Evolutionary conservation across 1,140 invertebrate species (phyloP).

Genomic region (Apis laboriosa): DNA sequence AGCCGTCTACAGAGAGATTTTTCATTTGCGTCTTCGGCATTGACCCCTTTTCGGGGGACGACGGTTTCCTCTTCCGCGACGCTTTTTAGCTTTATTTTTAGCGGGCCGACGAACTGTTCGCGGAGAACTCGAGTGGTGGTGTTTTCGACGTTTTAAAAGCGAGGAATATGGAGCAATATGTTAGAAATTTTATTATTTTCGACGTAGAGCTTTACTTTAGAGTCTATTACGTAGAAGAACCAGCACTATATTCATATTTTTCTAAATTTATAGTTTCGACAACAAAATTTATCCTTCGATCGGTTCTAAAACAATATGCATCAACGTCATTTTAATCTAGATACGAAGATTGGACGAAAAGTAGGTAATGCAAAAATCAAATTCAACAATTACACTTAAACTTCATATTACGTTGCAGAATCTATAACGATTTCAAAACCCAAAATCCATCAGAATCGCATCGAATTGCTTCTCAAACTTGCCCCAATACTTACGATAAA

Average conservation of each 20-base stretch:
- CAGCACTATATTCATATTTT: no score
- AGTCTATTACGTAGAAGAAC: no score
- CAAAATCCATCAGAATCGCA: not conserved
- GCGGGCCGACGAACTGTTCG: not conserved
- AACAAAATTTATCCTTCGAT: no score
- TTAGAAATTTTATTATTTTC: constrained; percentile 17
- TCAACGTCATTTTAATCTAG: no score
- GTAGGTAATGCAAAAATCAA: not conserved
- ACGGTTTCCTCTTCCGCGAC: constrained; percentile 38
- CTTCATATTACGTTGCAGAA: no score
- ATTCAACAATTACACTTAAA: no score
- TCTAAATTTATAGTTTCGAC: no score
- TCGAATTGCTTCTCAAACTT: not conserved
- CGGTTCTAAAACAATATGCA: no score
- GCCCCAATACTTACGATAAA: not conserved
- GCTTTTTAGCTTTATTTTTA: constrained; percentile 43
- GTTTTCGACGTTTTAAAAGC: not conserved
- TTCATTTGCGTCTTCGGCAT: constrained; percentile 44
- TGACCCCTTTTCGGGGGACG: constrained; percentile 40
- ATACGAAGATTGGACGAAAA: no score
- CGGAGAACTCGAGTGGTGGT: not conserved
- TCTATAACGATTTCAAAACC: no score
- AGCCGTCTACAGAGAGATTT: constrained; percentile 6
- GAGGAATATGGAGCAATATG: not conserved
- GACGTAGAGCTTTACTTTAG: no score